Percentiles rank a stretch among this genome's conserved stretches.
Conservation (phyloP, 2,888 invertebrate species). For the Parnassius glacialis region DNA sequence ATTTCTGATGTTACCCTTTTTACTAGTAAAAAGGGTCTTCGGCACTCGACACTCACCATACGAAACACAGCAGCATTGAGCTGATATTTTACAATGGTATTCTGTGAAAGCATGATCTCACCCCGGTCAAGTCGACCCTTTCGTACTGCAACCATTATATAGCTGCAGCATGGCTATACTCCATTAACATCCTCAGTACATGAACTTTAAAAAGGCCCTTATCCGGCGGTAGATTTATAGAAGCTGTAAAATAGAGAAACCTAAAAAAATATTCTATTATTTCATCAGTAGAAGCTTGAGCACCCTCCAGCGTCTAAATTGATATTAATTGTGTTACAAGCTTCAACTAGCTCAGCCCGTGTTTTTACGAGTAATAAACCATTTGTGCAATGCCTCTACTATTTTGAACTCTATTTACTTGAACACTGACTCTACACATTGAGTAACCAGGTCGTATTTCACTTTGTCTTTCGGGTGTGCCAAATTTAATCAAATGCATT, state of each 20-base stretch:
- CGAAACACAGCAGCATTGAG: no score
- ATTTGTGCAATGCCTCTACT: constrained; percentile 37
- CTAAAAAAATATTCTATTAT: constrained; percentile 31
- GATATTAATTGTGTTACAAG: constrained; percentile 76
- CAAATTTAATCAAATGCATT: constrained; percentile 66
- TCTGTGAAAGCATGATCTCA: no score
- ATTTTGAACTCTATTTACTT: constrained; percentile 37
- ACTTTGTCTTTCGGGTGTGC: constrained; percentile 44
- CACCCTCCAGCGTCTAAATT: constrained; percentile 63
- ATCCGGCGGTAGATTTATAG: no score
- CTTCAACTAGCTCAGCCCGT: constrained; percentile 65
- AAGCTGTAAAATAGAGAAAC: background rate
- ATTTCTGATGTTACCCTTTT: no score
- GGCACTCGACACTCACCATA: no score
- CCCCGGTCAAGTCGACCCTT: no score
- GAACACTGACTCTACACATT: constrained; percentile 28
- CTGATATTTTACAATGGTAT: no score
- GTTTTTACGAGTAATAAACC: constrained; percentile 75
- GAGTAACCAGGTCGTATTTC: constrained; percentile 31
- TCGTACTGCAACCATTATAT: no score
- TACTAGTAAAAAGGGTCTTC: no score
- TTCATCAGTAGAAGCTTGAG: constrained; percentile 40
- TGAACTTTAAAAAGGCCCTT: no score
- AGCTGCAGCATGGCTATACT: no score
- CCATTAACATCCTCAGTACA: no score